Base-by-base conservation (phyloP, 1,140 invertebrate genomes). In the Drosophila obscura region DNA sequence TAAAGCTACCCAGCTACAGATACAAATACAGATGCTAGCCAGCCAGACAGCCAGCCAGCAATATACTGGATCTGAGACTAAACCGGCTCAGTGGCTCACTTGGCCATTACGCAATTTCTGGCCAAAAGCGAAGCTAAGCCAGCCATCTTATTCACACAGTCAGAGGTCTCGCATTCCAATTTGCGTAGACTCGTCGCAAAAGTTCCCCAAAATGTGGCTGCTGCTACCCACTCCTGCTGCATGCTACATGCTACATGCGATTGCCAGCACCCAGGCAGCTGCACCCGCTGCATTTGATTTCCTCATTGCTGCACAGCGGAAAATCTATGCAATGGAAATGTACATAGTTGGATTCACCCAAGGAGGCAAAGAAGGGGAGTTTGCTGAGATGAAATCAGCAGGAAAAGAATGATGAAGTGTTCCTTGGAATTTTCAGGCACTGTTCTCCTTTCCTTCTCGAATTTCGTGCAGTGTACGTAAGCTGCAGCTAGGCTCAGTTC, bases 91-190 rank as follows among this genome's bases (percentile, higher is more conserved):
- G 72, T 71, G 52, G 77, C 73, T 73, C 46, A 50, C 13, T 44
- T 26, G 31, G 43, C 24, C 39, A 39, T 85, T 85, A 66, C 71
- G 82, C 74, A 85, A 85, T 64, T 3, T 48, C 45, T 49, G 39
- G 62, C 46, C 53, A 71, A 66, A 65, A 84, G 59, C 58, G 58
- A 74, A 78, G 55, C 59, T 44, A 84, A 76, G 65, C 48, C 72
- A 74, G 49, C 60, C 61, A 49, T 43, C 80, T 77, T 80, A 77
- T 80, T 65, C 72, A 65, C 76, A 80, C 81, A 77, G 82, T 76
- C 82, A 87, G 82, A 87, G 82, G 82, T 87, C 82, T 88, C 71
- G 77, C 82, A 87, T 87, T 88, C 83, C 82, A 88, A 88, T 82
- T 87, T 87, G 82, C 82, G 83, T 88, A 78, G 81, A 74, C 72